Conservation (phyloP, 2,113 vertebrate species). For the Hyaena hyaena region DNA sequence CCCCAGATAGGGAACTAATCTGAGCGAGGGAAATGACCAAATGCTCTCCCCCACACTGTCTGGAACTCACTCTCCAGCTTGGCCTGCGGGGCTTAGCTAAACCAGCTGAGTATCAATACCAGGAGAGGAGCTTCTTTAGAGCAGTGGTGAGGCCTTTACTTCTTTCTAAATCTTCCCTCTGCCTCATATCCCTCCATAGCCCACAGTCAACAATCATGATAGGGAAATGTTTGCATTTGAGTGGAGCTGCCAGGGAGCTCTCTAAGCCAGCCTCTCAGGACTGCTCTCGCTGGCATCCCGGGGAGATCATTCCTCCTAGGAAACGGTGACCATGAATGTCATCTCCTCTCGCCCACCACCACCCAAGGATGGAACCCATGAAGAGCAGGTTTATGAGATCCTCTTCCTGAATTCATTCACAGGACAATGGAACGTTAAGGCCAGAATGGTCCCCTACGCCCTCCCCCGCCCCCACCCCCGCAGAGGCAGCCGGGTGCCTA, state of each 20-base stretch:
- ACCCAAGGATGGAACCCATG: neutral
- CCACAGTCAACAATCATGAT: neutral
- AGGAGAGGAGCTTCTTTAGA: constrained; percentile 16
- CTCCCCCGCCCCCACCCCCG: neutral
- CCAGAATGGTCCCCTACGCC: neutral
- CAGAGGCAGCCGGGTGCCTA: neutral
- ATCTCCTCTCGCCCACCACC: neutral
- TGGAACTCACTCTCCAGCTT: neutral
- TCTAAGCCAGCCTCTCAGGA: neutral
- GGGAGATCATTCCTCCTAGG: neutral
- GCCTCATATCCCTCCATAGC: neutral
- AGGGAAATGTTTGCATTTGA: neutral
- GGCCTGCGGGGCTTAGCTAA: neutral
- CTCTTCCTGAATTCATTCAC: constrained; percentile 3
- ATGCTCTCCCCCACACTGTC: neutral
- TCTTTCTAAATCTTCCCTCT: constrained; percentile 9
- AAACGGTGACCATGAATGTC: neutral
- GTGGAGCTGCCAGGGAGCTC: neutral
- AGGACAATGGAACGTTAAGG: constrained; percentile 16
- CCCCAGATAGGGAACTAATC: constrained; percentile 2
- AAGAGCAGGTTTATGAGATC: neutral
- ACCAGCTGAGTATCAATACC: neutral
- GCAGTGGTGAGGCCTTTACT: neutral
- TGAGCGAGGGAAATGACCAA: neutral
- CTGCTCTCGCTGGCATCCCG: neutral